A percentile compares a stretch with the other conserved stretches of the same genome.
These are phyloP conservation scores for Callionymus lyra DNA, from an alignment of 2,113 vertebrate genomes.

Conservation along the genomic window DNA sequence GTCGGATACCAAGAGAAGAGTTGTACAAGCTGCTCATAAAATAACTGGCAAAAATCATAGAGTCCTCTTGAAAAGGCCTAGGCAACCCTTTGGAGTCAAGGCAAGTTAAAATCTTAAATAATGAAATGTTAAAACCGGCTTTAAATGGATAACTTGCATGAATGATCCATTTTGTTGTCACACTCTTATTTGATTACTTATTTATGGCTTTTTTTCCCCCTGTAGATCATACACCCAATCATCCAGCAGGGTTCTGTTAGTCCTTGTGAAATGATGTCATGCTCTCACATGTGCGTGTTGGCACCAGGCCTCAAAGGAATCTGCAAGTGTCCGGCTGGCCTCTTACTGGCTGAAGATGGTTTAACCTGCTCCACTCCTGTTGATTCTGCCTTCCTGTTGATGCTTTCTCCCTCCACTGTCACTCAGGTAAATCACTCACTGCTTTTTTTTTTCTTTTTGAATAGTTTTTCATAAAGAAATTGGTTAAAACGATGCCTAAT, in stretches of 20 bases:
- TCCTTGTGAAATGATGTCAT: constrained; percentile 61
- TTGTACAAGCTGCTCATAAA: constrained; percentile 72
- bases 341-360: constrained; percentile 61
- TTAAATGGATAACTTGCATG: not conserved
- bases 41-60: constrained; percentile 69
- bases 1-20: constrained; percentile 74
- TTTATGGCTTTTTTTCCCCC: not conserved
- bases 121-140: not conserved
- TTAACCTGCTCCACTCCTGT: constrained; percentile 63
- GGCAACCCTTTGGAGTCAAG: constrained; percentile 78
- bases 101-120: constrained; percentile 37
- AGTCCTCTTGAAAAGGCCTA: constrained; percentile 68
- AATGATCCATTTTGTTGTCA: not conserved
- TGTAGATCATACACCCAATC: constrained; percentile 56
- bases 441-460: not conserved
- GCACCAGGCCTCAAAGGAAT: constrained; percentile 57
- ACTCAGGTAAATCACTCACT: constrained; percentile 57
- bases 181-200: not conserved
- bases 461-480: no score
- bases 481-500: no score
- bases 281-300: constrained; percentile 84
- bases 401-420: constrained; percentile 61
- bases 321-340: constrained; percentile 70
- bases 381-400: constrained; percentile 67
- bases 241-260: constrained; percentile 57